Conservation (phyloP, 2,113 vertebrate species). For the Urocynchramus pylzowi region DNA sequence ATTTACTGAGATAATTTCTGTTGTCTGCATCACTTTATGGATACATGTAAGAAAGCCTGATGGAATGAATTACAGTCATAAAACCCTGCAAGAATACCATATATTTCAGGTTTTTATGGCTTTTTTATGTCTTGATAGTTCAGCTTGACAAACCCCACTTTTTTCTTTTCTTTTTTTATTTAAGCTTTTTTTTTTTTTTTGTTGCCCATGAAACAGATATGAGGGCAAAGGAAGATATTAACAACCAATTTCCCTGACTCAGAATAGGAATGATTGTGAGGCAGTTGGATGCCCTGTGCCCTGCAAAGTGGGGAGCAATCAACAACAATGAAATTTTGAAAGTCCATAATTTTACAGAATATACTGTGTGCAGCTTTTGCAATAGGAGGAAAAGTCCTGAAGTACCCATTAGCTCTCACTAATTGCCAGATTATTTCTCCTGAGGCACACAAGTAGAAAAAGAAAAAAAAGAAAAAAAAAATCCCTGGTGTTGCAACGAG, state of each 20-base stretch:
- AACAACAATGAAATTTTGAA: neutral
- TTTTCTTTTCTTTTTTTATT: neutral
- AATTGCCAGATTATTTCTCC: neutral
- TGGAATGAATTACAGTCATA: constrained; percentile 32
- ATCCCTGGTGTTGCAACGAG: neutral
- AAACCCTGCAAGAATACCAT: neutral
- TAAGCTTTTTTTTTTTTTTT: neutral
- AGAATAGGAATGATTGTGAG: neutral
- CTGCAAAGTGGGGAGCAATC: neutral
- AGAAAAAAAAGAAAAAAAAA: neutral
- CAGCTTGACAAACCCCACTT: neutral
- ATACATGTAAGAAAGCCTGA: constrained; percentile 11
- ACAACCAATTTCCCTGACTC: neutral
- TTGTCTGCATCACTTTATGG: constrained; percentile 30
- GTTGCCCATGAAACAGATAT: neutral
- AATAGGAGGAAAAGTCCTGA: neutral
- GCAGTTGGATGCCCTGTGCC: neutral
- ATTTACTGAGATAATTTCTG: constrained; percentile 10
- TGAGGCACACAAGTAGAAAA: neutral
- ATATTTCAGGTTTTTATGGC: neutral
- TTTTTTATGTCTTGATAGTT: neutral
- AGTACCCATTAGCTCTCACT: neutral
- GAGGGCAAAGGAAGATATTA: neutral
- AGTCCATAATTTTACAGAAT: neutral
- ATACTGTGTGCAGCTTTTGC: neutral